Conservation (phyloP, 1,140 invertebrate genomes). For the Scaptomyza graminum region DNA sequence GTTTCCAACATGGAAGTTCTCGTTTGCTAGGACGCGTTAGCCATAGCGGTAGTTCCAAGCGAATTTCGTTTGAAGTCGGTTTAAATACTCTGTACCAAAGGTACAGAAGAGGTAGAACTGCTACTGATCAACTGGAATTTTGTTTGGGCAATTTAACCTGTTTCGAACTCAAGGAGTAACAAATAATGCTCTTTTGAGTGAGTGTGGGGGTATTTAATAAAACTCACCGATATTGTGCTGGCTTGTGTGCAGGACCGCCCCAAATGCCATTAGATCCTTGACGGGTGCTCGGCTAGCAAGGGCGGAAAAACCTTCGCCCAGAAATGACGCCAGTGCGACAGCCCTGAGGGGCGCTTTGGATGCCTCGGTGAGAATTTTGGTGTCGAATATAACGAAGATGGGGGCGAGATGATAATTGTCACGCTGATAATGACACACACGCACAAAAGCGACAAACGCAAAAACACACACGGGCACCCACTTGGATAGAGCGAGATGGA, state of each 20-base stretch:
- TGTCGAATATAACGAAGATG: slow-evolving; percentile 70
- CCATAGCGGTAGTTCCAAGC: too few species aligned
- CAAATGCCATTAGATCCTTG: slow-evolving; percentile 84
- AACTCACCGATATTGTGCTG: slow-evolving; percentile 83
- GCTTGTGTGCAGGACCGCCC: slow-evolving; percentile 83
- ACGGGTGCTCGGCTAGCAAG: slow-evolving; percentile 81
- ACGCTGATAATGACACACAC: slow-evolving; percentile 31
- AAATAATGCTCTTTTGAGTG: too few species aligned
- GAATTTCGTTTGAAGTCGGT: too few species aligned
- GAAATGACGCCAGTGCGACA: slow-evolving; percentile 84
- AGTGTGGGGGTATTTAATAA: too few species aligned
- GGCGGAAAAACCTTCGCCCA: slow-evolving; percentile 83
- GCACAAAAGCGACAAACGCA: slow-evolving; percentile 18
- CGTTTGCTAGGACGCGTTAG: too few species aligned
- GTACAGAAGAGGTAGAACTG: too few species aligned
- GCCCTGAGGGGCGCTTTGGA: slow-evolving; percentile 84
- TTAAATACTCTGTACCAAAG: too few species aligned
- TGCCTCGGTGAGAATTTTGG: slow-evolving; percentile 84
- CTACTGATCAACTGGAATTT: too few species aligned
- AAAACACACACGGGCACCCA: slow-evolving; percentile 17
- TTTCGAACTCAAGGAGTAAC: too few species aligned
- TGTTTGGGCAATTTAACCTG: too few species aligned
- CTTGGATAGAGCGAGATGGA: neutral
- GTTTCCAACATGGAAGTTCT: too few species aligned
- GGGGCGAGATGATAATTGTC: slow-evolving; percentile 52